These are phyloP conservation scores for Acridotheres tristis DNA, from an alignment of 2,797 vertebrate species.

Conservation along the genomic window DNA sequence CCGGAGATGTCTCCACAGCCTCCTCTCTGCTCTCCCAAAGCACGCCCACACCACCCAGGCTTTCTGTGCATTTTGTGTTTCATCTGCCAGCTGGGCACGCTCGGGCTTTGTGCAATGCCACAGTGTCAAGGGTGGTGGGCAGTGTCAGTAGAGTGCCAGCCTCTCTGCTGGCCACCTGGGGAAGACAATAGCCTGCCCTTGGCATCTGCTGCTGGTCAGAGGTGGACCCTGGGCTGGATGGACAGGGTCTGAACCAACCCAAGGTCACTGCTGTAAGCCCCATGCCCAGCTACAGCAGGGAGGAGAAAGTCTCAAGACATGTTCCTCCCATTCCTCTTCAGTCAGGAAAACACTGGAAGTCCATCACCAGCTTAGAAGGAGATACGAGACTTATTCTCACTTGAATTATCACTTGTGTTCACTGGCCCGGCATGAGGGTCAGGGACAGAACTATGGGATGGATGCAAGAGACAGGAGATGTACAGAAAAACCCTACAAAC, in stretches of 20 bases:
- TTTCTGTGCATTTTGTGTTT: neutral
- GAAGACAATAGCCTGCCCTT: rapidly evolving
- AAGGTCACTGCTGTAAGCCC: neutral
- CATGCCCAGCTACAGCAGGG: neutral
- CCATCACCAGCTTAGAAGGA: neutral
- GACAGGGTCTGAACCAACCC: rapidly evolving
- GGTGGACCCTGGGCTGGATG: neutral
- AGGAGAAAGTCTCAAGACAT: rapidly evolving
- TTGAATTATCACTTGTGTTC: neutral
- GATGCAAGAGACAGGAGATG: neutral
- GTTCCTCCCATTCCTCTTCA: neutral
- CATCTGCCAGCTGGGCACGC: neutral
- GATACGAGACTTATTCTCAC: neutral
- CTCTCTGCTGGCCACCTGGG: rapidly evolving
- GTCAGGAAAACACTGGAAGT: neutral
- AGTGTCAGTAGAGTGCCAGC: neutral
- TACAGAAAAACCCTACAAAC: neutral
- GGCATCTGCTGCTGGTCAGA: neutral
- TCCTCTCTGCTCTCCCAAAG: neutral
- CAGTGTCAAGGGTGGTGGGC: neutral
- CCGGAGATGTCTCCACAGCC: neutral
- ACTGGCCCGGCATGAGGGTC: rapidly evolving
- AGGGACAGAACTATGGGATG: neutral
- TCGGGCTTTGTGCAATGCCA: neutral
- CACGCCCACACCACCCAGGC: neutral